These are phyloP conservation scores for Hymenopus coronatus DNA, from an alignment of 2,888 invertebrate genomes.

Conservation along the genomic window DNA sequence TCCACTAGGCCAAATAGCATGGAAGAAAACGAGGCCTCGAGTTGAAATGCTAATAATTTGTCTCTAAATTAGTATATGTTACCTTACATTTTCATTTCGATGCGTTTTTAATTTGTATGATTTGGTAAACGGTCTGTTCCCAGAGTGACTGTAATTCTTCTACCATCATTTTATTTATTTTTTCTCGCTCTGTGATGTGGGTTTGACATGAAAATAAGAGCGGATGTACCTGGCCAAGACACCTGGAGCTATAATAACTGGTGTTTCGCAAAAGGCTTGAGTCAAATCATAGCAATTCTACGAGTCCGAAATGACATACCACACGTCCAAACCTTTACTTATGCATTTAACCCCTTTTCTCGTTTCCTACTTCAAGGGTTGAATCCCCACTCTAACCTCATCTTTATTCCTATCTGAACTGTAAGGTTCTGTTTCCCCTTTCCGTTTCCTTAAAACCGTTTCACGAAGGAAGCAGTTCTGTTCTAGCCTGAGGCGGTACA, in stretches of 20 bases:
- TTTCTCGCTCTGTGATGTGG: neutral
- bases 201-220: constrained; percentile 26
- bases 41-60: neutral
- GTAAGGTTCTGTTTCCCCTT: neutral
- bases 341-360: neutral
- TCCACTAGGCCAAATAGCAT: neutral
- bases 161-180: neutral
- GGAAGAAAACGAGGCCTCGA: neutral
- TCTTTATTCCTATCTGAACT: neutral
- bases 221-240: constrained; percentile 16
- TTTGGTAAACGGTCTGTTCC: constrained; percentile 26
- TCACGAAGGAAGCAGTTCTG: neutral
- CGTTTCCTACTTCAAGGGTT: neutral
- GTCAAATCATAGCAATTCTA: constrained; percentile 3
- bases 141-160: constrained; percentile 12
- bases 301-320: neutral
- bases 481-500: neutral
- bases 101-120: constrained; percentile 22
- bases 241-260: constrained; percentile 19
- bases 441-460: neutral
- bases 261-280: neutral
- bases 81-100: neutral
- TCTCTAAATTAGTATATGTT: neutral
- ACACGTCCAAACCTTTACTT: neutral
- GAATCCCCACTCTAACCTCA: neutral